Evolutionary conservation across 2,888 invertebrate species (phyloP).

Genomic region (Nomada fucata): DNA sequence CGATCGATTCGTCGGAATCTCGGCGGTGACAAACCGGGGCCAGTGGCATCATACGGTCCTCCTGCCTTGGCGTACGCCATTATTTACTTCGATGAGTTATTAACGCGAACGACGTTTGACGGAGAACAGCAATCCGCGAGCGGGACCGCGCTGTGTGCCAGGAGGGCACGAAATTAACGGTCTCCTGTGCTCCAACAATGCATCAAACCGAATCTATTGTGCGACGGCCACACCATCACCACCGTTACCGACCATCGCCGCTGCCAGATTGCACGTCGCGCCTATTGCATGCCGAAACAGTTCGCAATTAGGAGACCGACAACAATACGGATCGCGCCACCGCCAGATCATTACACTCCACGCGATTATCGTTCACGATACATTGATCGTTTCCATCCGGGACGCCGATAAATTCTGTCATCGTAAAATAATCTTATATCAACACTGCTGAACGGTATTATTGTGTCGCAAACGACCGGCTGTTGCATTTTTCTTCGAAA

Average conservation of each 20-base stretch:
- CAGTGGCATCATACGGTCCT: constrained; percentile 25
- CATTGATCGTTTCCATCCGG: constrained; percentile 52
- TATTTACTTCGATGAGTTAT: constrained; percentile 70
- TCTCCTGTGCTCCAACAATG: constrained; percentile 70
- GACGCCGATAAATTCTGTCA: not conserved
- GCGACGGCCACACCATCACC: constrained; percentile 63
- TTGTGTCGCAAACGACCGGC: not conserved
- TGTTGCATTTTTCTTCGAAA: too few species aligned
- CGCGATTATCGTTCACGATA: constrained; percentile 52
- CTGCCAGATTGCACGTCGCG: constrained; percentile 65
- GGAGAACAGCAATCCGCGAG: constrained; percentile 65
- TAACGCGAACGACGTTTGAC: constrained; percentile 68
- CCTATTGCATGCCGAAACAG: constrained; percentile 57
- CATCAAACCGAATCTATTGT: constrained; percentile 80
- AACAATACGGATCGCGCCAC: constrained; percentile 57
- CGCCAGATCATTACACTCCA: constrained; percentile 62
- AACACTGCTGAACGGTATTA: not conserved
- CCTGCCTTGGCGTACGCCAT: constrained; percentile 58
- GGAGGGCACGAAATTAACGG: constrained; percentile 78
- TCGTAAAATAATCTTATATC: not conserved
- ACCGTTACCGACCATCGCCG: constrained; percentile 63
- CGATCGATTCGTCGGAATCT: constrained; percentile 53
- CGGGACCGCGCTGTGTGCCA: constrained; percentile 71
- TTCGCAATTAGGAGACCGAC: constrained; percentile 65
- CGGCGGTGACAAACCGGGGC: constrained; percentile 55